Percentiles rank a stretch among this genome's conserved stretches.
Conservation (phyloP, 2,888 invertebrate genomes). For the Drosophila limbata region DNA sequence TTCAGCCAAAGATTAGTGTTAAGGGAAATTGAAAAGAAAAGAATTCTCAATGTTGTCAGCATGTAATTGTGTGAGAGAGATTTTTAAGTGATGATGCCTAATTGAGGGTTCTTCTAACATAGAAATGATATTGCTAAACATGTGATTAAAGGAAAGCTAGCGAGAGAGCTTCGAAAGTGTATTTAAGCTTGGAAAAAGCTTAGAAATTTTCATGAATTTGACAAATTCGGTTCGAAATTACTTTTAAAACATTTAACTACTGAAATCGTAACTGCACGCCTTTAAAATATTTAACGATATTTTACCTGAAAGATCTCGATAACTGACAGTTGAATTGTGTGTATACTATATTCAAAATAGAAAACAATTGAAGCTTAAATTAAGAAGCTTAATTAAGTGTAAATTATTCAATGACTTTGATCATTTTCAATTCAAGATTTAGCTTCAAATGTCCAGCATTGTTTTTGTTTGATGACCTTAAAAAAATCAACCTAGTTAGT, state of each 20-base stretch:
- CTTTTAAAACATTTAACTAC: too few species aligned
- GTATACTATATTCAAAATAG: not conserved
- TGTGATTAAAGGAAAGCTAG: not conserved
- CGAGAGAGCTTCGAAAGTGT: not conserved
- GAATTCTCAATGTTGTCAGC: slow-evolving; percentile 7
- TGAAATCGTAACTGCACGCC: too few species aligned
- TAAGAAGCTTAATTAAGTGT: slow-evolving; percentile 13
- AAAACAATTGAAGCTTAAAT: slow-evolving; percentile 15
- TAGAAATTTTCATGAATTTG: not conserved
- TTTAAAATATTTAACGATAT: too few species aligned
- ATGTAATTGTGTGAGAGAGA: not conserved
- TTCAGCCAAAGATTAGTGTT: slow-evolving; percentile 17
- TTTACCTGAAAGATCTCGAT: not conserved
- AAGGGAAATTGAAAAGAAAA: slow-evolving; percentile 17
- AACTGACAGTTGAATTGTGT: not conserved
- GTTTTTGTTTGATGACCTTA: slow-evolving; percentile 22
- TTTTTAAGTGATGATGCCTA: slow-evolving; percentile 23
- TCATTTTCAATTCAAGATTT: not conserved
- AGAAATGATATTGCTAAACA: not conserved
- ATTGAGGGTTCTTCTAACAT: slow-evolving; percentile 7
- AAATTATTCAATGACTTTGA: slow-evolving; percentile 8
- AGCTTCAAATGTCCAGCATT: slow-evolving; percentile 7
- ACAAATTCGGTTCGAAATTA: too few species aligned
- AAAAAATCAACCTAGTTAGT: slow-evolving; percentile 63
- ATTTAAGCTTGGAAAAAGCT: not conserved